Evolutionary conservation across 1,140 invertebrate species (phyloP).

Genomic region (Heliconius congener): DNA sequence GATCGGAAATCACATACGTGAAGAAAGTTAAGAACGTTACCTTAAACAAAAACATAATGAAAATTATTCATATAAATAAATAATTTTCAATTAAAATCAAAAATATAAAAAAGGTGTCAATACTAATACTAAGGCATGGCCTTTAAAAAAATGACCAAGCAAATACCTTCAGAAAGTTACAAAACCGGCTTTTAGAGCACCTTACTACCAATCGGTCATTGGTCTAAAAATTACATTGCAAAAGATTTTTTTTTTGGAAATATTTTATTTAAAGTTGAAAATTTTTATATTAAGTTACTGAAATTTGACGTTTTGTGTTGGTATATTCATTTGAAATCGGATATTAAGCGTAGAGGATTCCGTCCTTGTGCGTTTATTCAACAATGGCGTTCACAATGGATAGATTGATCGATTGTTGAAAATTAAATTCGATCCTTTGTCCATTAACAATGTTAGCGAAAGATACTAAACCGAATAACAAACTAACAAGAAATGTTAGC

Average conservation of each 20-base stretch:
- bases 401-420: slow-evolving; percentile 29
- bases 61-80: slow-evolving; percentile 14
- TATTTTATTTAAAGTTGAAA: background rate
- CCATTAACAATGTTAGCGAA: background rate
- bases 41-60: slow-evolving; percentile 65
- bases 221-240: slow-evolving; percentile 19
- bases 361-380: slow-evolving; percentile 26
- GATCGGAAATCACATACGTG: slow-evolving; percentile 87
- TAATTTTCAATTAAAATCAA: background rate
- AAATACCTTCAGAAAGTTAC: slow-evolving; percentile 14
- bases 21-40: slow-evolving; percentile 93
- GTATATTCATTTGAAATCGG: background rate
- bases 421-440: slow-evolving; percentile 32
- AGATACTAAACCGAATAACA: background rate
- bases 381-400: slow-evolving; percentile 28
- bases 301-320: background rate
- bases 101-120: background rate
- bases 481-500: background rate
- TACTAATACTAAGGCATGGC: background rate
- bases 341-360: slow-evolving; percentile 9
- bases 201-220: slow-evolving; percentile 26
- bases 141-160: background rate
- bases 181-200: slow-evolving; percentile 27
- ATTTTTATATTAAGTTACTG: background rate
- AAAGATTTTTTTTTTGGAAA: background rate